Evolutionary conservation across 2,113 vertebrate species (phyloP).

Genomic region (Myotis brandtii): DNA sequence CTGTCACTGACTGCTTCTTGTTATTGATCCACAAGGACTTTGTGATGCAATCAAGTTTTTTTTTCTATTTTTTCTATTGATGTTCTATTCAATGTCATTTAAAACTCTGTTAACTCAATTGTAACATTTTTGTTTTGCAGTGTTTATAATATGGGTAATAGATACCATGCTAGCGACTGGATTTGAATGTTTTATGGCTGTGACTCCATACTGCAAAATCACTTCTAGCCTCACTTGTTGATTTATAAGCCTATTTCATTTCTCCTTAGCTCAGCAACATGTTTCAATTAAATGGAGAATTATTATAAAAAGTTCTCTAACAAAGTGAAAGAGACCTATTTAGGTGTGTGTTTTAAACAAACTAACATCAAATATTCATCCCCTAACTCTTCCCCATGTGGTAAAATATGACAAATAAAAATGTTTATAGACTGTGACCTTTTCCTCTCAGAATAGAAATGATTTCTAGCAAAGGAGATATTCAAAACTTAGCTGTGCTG

Average conservation of each 20-base stretch:
- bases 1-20: conserved; percentile 41
- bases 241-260: conserved; percentile 36
- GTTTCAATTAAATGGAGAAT: conserved; percentile 24
- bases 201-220: not conserved
- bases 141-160: not conserved
- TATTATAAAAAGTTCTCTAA: conserved; percentile 39
- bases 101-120: conserved; percentile 29
- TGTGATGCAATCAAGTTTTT: conserved; percentile 44
- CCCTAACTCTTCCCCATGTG: not conserved
- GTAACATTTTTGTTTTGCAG: conserved; percentile 34
- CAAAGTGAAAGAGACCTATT: not conserved
- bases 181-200: not conserved
- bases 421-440: not conserved
- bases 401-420: conserved; percentile 15
- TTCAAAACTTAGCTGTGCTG: not conserved
- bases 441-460: not conserved
- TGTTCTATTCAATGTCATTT: conserved; percentile 32
- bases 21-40: conserved; percentile 65
- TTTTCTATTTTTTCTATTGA: conserved; percentile 6
- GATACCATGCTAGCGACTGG: not conserved
- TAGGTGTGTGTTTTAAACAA: conserved; percentile 17
- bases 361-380: not conserved
- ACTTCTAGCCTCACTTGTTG: not conserved
- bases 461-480: not conserved
- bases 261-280: not conserved